Percentiles rank a stretch among this genome's conserved stretches.
These are phyloP conservation scores for Platygyra sinensis DNA, from an alignment of 64 coral and sea anemone genomes.

Conservation along the genomic window DNA sequence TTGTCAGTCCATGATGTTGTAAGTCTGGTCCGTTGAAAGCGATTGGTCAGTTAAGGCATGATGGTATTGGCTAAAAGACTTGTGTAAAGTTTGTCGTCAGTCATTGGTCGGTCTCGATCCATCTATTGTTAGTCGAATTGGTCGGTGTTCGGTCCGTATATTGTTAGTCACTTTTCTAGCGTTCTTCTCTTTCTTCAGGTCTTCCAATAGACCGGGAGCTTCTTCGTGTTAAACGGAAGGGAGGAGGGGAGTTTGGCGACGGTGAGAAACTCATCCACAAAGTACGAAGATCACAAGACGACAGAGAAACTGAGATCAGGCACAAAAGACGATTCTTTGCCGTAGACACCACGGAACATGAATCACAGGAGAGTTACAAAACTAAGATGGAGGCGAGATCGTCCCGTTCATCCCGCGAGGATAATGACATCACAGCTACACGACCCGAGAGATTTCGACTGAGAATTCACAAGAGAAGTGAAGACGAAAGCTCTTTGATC, in stretches of 20 bases:
- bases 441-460: slow-evolving; percentile 67
- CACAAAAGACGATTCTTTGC: slow-evolving; percentile 51
- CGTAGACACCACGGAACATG: not conserved
- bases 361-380: slow-evolving; percentile 22
- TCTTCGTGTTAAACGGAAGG: slow-evolving; percentile 62
- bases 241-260: slow-evolving; percentile 14
- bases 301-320: slow-evolving; percentile 26
- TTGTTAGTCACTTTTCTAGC: not conserved
- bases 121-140: no score
- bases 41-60: no score
- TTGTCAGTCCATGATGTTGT: no score
- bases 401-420: slow-evolving; percentile 78
- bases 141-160: no score
- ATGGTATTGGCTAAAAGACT: no score
- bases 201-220: slow-evolving; percentile 66
- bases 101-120: no score
- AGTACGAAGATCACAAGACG: slow-evolving; percentile 11
- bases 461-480: slow-evolving; percentile 38
- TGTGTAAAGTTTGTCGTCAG: no score
- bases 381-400: slow-evolving; percentile 81
- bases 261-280: not conserved
- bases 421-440: slow-evolving; percentile 75
- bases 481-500: not conserved
- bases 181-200: slow-evolving; percentile 5
- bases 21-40: no score